These are phyloP conservation scores for Pseudomyrmex cubaensis DNA, from an alignment of 1,140 invertebrate species.

Conservation along the genomic window DNA sequence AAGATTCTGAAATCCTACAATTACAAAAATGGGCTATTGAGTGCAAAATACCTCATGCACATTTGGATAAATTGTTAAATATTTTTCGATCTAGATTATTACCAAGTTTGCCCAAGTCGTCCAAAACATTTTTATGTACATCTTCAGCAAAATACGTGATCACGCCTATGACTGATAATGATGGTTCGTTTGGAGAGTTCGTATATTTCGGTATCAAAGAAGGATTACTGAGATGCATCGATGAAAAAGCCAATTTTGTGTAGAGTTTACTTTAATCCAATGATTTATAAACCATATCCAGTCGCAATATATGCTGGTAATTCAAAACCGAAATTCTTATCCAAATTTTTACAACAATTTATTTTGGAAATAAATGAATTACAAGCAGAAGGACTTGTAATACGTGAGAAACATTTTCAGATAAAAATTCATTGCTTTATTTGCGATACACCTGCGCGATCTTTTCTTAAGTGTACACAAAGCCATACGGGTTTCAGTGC, in stretches of 20 bases:
- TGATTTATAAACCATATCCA: background rate
- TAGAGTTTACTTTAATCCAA: background rate
- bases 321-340: slow-evolving; percentile 1
- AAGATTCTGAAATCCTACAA: no score
- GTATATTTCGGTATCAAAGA: no score
- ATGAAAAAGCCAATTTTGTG: background rate
- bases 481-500: background rate
- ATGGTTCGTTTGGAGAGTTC: no score
- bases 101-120: no score
- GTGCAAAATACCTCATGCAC: no score
- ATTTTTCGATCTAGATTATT: no score
- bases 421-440: background rate
- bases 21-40: no score
- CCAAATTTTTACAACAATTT: background rate
- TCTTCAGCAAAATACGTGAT: no score
- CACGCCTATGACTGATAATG: no score
- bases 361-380: background rate
- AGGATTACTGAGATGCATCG: no score
- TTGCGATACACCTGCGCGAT: background rate
- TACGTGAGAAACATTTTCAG: background rate
- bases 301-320: slow-evolving; percentile 9
- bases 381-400: slow-evolving; percentile 1
- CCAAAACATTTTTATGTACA: no score
- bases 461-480: background rate
- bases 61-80: no score